Base-by-base conservation (phyloP, 35 echinoderm and acorn worm species). In the Apostichopus parvimensis region DNA sequence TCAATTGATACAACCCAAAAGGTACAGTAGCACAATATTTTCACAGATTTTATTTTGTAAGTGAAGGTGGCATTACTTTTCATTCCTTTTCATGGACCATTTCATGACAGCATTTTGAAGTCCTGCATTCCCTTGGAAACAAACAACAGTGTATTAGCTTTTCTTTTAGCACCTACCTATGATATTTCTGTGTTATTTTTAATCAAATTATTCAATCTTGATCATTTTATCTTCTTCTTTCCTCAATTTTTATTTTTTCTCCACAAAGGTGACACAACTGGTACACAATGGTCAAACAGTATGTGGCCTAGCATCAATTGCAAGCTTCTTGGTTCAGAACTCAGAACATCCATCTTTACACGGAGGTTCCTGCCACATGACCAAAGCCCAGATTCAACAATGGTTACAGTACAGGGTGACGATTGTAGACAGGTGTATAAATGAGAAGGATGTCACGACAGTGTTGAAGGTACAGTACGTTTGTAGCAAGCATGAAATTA, bases 391-490 rank as follows among this genome's bases (percentile, higher is more conserved):
- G 21, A 53, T 96, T 60, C 83, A 87, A 58, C 95, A 96, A 75
- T 96, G 95, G 95, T 56, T 96, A 24, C 93, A 96, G 64, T 96
- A 96, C 91, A 94, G 95, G 57, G 95, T 96, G 9, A 77, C 90
- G 59, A 93, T 94, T 25, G 73, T 96, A 21, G 95, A 96, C 77
- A 92, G 95, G 25, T 96, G 95, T 90, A 83, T 94, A 4, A 84
- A 89, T 68, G 95, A 94, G 28, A 94, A 94, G 79, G 95, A 96
- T 90, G 86, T 92, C 5, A 53, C 52, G 9, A 92, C 66, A 68
- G 81, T 94, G 21, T 71, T 96, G 9, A 94, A 96, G 93, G 95
- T 96, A 82, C 1, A 65, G 1, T 5, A 78, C 82, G 5, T 85
- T 17, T 14, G 9, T 55, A n/a, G 15, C 18, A 55, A 56, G 24